Percentiles rank a stretch among this genome's conserved stretches.
Conservation (phyloP, 2,113 vertebrate genomes). For the Antennarius striatus region DNA sequence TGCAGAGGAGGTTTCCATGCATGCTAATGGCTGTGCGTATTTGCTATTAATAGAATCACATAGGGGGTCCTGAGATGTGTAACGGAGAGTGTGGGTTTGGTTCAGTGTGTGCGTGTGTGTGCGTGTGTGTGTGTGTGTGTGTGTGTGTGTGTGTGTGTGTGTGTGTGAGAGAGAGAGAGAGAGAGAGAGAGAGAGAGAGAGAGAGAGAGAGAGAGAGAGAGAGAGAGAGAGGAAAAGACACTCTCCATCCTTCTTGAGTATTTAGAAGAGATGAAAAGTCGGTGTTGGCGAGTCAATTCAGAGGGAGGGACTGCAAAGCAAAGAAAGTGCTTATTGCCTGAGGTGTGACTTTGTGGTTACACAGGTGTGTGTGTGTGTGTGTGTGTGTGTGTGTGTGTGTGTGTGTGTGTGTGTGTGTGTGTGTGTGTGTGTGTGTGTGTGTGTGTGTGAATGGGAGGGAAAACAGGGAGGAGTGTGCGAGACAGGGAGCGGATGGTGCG, state of each 20-base stretch:
- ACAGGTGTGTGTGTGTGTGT: slow-evolving; percentile 11
- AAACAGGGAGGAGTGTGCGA: slow-evolving; percentile 33
- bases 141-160: slow-evolving; percentile 4
- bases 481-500: slow-evolving; percentile 31
- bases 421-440: background rate
- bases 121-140: background rate
- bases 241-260: slow-evolving; percentile 7
- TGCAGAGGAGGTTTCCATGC: slow-evolving; percentile 68
- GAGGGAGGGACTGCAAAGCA: slow-evolving; percentile 21
- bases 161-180: background rate
- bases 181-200: too few species aligned
- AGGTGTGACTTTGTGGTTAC: slow-evolving; percentile 37
- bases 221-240: too few species aligned
- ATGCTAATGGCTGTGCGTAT: slow-evolving; percentile 70
- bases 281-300: slow-evolving; percentile 44
- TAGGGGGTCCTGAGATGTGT: slow-evolving; percentile 45
- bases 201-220: too few species aligned
- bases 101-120: background rate
- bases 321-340: slow-evolving; percentile 31
- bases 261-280: slow-evolving; percentile 44
- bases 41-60: slow-evolving; percentile 77
- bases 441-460: slow-evolving; percentile 1
- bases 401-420: slow-evolving; percentile 25
- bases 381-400: slow-evolving; percentile 10
- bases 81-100: slow-evolving; percentile 10